Conservation (phyloP, 2,113 vertebrate genomes). For the Ctenomys sociabilis region DNA sequence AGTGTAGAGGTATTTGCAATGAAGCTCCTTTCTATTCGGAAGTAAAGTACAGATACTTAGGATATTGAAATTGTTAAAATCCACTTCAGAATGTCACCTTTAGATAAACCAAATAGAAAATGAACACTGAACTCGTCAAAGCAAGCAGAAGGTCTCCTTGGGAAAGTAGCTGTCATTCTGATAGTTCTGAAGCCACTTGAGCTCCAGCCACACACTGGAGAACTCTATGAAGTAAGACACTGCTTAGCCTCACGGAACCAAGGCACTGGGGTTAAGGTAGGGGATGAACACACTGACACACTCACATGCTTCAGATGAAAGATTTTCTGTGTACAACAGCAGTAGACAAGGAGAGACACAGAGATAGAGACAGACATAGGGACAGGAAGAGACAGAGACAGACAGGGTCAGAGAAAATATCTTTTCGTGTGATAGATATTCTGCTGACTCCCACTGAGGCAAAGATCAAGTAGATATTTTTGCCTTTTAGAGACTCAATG, state of each 20-base stretch:
- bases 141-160: slow-evolving; percentile 63
- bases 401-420: too few species aligned
- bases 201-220: not conserved
- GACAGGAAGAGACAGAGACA: not conserved
- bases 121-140: slow-evolving; percentile 67
- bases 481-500: not conserved
- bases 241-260: not conserved
- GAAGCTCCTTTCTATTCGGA: not conserved
- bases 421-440: not conserved
- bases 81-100: slow-evolving; percentile 23
- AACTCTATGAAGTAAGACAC: not conserved
- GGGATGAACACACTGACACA: too few species aligned
- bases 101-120: slow-evolving; percentile 42
- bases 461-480: not conserved
- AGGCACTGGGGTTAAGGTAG: not conserved
- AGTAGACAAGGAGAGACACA: slow-evolving; percentile 22
- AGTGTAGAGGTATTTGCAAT: not conserved
- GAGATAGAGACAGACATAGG: not conserved
- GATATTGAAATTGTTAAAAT: slow-evolving; percentile 47
- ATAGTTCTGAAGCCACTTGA: not conserved
- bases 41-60: slow-evolving; percentile 3
- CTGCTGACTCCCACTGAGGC: not conserved
- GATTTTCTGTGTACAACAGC: not conserved
- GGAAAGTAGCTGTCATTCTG: slow-evolving; percentile 30
- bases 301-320: not conserved